phyloP scores from a whole-genome alignment of 2,113 vertebrate genomes.

The Scalopus aquaticus region DNA sequence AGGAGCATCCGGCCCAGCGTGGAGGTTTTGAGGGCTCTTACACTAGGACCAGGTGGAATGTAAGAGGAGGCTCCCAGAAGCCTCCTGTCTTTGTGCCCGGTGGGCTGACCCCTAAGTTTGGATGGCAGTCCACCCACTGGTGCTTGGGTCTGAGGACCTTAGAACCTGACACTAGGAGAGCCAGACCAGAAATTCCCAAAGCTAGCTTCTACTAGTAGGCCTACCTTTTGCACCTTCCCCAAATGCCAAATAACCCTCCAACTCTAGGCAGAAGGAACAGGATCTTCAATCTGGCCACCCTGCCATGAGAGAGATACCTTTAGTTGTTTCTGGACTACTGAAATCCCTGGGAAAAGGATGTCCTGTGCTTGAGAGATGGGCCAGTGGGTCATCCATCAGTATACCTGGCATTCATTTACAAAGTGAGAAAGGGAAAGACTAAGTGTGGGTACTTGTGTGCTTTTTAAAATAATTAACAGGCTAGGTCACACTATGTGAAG shows the following conservation, averaged over 20 bases:
- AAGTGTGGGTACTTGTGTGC: background rate
- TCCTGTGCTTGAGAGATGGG: background rate
- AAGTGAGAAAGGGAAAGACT: background rate
- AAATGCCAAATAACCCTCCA: background rate
- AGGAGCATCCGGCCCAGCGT: background rate
- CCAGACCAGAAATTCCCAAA: slow-evolving; percentile 11
- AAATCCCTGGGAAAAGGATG: background rate
- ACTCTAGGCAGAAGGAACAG: background rate
- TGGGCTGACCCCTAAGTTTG: background rate
- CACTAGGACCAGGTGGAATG: background rate
- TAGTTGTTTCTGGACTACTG: background rate
- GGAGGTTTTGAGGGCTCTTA: background rate
- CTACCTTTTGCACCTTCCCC: background rate
- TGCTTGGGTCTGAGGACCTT: background rate
- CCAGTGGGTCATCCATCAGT: background rate
- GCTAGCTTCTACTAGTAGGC: background rate
- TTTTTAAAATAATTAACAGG: slow-evolving; percentile 58
- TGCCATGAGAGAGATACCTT: background rate
- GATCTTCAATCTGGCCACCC: background rate
- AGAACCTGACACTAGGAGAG: background rate
- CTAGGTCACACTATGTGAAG: slow-evolving; percentile 64
- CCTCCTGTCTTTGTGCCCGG: background rate
- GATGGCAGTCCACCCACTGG: background rate
- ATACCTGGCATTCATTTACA: background rate
- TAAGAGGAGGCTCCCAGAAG: background rate